phyloP scores from a whole-genome alignment of 2,888 invertebrate species.

The Aphodius granarius region DNA sequence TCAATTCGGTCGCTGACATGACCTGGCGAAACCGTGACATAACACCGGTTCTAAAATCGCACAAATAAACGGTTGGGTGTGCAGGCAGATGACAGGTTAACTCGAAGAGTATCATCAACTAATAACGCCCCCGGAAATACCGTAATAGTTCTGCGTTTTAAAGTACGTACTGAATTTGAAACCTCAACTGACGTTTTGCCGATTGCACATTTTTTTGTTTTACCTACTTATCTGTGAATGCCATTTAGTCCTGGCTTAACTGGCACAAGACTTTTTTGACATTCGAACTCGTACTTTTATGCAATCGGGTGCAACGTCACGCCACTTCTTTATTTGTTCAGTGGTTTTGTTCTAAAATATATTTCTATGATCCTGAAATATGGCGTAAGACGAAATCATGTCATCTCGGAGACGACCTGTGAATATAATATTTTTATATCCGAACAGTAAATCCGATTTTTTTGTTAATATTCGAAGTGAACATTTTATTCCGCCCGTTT shows the following conservation, averaged over 20 bases:
- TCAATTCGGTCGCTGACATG: neutral
- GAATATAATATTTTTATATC: neutral
- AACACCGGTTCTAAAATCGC: neutral
- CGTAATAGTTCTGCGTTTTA: neutral
- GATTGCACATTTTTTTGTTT: too few species aligned
- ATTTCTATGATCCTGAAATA: neutral
- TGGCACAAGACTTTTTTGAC: too few species aligned
- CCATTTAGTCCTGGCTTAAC: too few species aligned
- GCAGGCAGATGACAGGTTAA: neutral
- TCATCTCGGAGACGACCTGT: neutral
- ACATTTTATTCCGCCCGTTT: slow-evolving; percentile 29
- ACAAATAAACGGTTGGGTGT: neutral
- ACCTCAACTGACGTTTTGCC: too few species aligned
- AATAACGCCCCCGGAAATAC: neutral
- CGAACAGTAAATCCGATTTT: neutral
- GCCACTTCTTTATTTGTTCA: too few species aligned
- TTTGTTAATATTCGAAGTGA: neutral
- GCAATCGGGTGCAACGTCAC: too few species aligned
- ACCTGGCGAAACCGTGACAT: too few species aligned
- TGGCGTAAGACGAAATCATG: neutral
- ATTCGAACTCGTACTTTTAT: too few species aligned
- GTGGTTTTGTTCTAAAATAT: too few species aligned
- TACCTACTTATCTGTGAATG: too few species aligned
- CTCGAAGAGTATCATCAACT: neutral
- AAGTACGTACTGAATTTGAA: too few species aligned